phyloP scores from a whole-genome alignment of 2,113 vertebrate genomes.

The Microcebus murinus region DNA sequence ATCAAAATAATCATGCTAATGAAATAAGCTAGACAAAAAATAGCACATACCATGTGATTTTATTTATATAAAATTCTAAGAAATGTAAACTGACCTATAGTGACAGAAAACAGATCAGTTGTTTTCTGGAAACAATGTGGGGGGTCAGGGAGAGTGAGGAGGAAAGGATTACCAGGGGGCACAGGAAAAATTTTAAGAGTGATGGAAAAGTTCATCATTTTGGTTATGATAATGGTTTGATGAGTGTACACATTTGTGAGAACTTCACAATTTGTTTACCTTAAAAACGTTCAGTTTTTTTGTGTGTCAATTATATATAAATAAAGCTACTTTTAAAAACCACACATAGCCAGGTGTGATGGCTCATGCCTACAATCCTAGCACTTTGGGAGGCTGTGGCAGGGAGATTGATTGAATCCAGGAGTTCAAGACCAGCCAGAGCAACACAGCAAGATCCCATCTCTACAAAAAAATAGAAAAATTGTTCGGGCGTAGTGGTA shows the following conservation, averaged over 20 bases:
- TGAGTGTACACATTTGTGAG: not conserved
- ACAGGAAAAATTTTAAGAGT: not conserved
- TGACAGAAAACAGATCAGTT: not conserved
- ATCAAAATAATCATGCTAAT: not conserved
- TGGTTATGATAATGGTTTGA: not conserved
- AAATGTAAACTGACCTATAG: not conserved
- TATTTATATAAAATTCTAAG: conserved; percentile 16
- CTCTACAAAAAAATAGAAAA: too few species aligned
- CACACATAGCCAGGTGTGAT: not conserved
- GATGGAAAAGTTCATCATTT: not conserved
- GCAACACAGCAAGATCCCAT: too few species aligned
- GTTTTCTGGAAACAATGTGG: not conserved
- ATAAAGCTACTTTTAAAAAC: not conserved
- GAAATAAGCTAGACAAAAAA: not conserved
- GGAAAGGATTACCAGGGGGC: not conserved
- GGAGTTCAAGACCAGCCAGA: too few species aligned
- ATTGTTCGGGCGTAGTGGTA: too few species aligned
- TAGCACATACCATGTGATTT: not conserved
- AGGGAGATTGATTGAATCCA: too few species aligned
- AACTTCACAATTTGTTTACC: not conserved
- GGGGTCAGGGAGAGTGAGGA: not conserved
- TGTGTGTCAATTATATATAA: not conserved
- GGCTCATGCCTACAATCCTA: too few species aligned
- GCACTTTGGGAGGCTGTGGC: too few species aligned
- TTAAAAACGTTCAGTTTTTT: not conserved